Percentiles rank a stretch among this genome's conserved stretches.
Evolutionary conservation across 2,113 vertebrate genomes (phyloP).

Genomic region (Varanus komodoensis): DNA sequence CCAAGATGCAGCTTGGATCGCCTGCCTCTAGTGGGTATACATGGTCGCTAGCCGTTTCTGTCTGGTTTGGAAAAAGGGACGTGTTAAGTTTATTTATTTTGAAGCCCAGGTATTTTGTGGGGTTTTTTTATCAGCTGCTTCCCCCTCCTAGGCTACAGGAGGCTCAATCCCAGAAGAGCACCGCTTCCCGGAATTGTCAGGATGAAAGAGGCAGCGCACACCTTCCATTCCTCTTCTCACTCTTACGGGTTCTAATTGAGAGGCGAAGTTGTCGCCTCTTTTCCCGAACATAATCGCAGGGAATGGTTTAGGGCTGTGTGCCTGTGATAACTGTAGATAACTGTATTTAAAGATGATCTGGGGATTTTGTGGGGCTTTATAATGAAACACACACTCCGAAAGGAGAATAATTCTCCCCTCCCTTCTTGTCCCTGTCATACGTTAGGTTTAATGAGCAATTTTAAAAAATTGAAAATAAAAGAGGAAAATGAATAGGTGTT

Average conservation of each 20-base stretch:
- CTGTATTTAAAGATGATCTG: slow-evolving; percentile 73
- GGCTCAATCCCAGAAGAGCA: slow-evolving; percentile 4
- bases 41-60: too few relatives aligned
- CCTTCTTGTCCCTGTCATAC: slow-evolving; percentile 80
- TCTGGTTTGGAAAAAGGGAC: too few relatives aligned
- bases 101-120: too few relatives aligned
- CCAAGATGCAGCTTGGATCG: too few relatives aligned
- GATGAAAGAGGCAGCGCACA: neutral
- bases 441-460: slow-evolving; percentile 86
- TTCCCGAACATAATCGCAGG: slow-evolving; percentile 67
- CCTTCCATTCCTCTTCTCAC: neutral
- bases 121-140: neutral
- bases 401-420: slow-evolving; percentile 66
- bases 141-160: too few relatives aligned
- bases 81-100: too few relatives aligned
- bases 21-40: too few relatives aligned
- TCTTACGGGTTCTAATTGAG: neutral
- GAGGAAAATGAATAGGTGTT: slow-evolving; percentile 89
- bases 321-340: slow-evolving; percentile 74
- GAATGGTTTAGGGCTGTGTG: slow-evolving; percentile 41
- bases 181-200: slow-evolving; percentile 47
- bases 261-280: slow-evolving; percentile 11
- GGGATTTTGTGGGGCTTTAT: slow-evolving; percentile 73
- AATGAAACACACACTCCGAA: neutral
- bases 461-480: slow-evolving; percentile 88